Base-by-base conservation (phyloP, 2,797 vertebrate species). In the Tarsius wallacei region DNA sequence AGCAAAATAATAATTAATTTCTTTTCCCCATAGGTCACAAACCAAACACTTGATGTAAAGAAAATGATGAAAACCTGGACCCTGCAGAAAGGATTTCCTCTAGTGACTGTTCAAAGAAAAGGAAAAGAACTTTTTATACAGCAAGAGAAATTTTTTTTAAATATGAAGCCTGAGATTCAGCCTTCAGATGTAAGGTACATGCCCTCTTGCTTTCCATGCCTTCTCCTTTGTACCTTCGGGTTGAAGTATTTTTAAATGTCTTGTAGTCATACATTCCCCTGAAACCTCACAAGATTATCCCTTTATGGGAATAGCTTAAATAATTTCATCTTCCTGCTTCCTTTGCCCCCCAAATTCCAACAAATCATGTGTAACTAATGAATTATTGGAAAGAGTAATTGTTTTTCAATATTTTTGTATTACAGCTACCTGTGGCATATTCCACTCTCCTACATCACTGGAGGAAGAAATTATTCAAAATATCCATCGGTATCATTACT, bases 31-130 rank as follows among this genome's bases (percentile, higher is more conserved):
- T 98, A 99, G 98, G 96, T 99, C 77, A 99, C 99, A 28, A 98
- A 98, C 24, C 98, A 98, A 91, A 98, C 98, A 10, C 92, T 98
- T 85, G 99, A 99, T 93, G 99, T 99, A 82, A 99, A 99, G 51
- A 99, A 99, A 97, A 99, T 99, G 98, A 99, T 99, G 99, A 99
- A 98, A 97, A 99, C 99, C 1, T 99, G 99, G 99, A 99, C 99
- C 19, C 98, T 99, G 24, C 99, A 99, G 95, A 99, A 99, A 98
- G 99, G 99, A 90, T 99, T 99, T 98, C 99, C 99, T 66, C 97
- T 99, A 98, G 99, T 99, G 91, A 99, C 99, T 24, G 99, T 99
- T 77, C 99, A 96, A 84, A 99, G 98, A 93, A 99, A 98, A 49
- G 99, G 99, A 91, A 99, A 97, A 84, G 89, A 98, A 87, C 98